phyloP scores from a whole-genome alignment of 2,888 invertebrate genomes.

The Drosophila mimetica region DNA sequence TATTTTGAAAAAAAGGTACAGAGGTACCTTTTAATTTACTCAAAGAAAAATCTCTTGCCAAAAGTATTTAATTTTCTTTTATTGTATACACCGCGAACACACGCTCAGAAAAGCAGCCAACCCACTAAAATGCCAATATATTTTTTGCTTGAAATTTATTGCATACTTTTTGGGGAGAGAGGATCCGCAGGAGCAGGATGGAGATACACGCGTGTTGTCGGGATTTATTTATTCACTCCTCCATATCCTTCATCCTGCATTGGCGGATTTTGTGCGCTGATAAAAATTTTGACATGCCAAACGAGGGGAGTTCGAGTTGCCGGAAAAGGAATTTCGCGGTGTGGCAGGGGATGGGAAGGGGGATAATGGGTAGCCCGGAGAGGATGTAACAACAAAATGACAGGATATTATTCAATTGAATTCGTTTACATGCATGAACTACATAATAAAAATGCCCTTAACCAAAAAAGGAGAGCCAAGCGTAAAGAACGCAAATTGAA shows the following conservation, averaged over 20 bases:
- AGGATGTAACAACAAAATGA: constrained; percentile 77
- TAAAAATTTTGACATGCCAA: constrained; percentile 74
- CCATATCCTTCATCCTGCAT: constrained; percentile 36
- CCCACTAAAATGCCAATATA: constrained; percentile 79
- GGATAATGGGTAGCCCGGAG: constrained; percentile 32
- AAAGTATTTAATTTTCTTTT: constrained; percentile 75
- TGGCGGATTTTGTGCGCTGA: constrained; percentile 69
- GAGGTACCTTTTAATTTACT: constrained; percentile 7
- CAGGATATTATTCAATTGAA: constrained; percentile 83
- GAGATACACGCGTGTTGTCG: constrained; percentile 33
- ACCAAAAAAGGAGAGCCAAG: constrained; percentile 39
- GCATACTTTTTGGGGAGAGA: constrained; percentile 58
- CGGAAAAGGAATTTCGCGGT: background rate
- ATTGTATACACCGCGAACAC: constrained; percentile 45
- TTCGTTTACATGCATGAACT: constrained; percentile 79
- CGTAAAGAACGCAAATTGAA: constrained; percentile 28
- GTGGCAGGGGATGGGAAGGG: background rate
- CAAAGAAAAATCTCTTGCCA: constrained; percentile 21
- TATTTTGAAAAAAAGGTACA: background rate
- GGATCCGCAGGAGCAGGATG: constrained; percentile 7
- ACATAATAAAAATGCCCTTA: constrained; percentile 69
- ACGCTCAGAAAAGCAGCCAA: constrained; percentile 17
- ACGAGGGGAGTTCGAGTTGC: constrained; percentile 32
- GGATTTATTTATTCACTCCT: constrained; percentile 74
- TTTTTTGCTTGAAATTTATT: constrained; percentile 69